These are phyloP conservation scores for Scalopus aquaticus DNA, from an alignment of 2,113 vertebrate genomes.

Conservation along the genomic window DNA sequence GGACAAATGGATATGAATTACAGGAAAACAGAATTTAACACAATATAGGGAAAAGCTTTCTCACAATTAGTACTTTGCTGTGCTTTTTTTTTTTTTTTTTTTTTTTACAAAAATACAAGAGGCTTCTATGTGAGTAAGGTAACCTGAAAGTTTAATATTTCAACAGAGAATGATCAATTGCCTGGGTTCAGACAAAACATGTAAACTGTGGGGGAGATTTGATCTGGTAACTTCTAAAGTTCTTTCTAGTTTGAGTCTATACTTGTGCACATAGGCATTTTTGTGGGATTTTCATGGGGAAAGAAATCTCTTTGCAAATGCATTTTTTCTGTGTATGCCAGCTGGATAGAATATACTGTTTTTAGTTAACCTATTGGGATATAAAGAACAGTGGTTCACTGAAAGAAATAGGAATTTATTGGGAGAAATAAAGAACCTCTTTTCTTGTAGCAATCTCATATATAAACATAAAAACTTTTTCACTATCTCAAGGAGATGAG, in stretches of 20 bases:
- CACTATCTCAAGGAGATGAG: background rate
- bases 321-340: background rate
- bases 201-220: background rate
- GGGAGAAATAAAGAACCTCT: background rate
- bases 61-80: background rate
- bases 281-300: background rate
- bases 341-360: background rate
- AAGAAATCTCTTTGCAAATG: background rate
- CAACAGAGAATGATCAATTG: background rate
- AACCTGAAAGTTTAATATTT: background rate
- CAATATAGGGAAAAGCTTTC: background rate
- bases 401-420: background rate
- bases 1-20: background rate
- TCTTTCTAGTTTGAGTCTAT: background rate
- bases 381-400: background rate
- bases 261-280: background rate
- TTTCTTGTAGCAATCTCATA: background rate
- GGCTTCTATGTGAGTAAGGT: background rate
- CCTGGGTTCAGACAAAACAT: background rate
- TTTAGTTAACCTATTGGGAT: background rate
- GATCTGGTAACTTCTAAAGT: background rate
- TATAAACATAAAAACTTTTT: background rate
- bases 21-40: background rate
- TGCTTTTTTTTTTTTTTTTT: background rate
- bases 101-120: background rate